Evolutionary conservation across 2,113 vertebrate species (phyloP).

Genomic region (Deroptyus accipitrinus): DNA sequence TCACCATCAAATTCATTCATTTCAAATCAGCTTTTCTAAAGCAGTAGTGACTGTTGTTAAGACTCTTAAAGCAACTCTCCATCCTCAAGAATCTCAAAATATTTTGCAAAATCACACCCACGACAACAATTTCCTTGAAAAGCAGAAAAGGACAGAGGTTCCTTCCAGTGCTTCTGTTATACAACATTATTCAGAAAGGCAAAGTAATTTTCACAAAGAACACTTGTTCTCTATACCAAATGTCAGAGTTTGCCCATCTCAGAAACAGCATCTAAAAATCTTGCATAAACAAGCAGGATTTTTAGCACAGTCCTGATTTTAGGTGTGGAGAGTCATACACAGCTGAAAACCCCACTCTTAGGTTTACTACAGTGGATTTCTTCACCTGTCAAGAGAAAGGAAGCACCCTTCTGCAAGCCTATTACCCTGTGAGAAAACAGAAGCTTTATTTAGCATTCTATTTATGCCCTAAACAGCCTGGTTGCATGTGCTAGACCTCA

Average conservation of each 20-base stretch:
- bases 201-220: background rate
- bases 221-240: background rate
- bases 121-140: background rate
- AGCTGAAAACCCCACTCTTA: background rate
- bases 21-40: background rate
- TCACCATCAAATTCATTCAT: background rate
- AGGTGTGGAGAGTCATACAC: background rate
- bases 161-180: background rate
- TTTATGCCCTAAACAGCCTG: background rate
- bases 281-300: background rate
- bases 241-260: background rate
- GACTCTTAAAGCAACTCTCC: background rate
- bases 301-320: background rate
- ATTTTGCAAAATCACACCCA: background rate
- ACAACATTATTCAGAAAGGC: background rate
- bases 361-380: background rate
- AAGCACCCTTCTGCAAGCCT: background rate
- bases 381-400: background rate
- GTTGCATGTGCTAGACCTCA: background rate
- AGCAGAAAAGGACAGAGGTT: background rate
- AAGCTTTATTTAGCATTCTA: background rate
- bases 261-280: background rate
- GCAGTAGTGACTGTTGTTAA: fast-evolving
- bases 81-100: background rate
- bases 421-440: background rate